Percentiles rank a stretch among this genome's conserved stretches.
Evolutionary conservation across 2,888 invertebrate genomes (phyloP).

Genomic region (Ornithoptera alexandrae): DNA sequence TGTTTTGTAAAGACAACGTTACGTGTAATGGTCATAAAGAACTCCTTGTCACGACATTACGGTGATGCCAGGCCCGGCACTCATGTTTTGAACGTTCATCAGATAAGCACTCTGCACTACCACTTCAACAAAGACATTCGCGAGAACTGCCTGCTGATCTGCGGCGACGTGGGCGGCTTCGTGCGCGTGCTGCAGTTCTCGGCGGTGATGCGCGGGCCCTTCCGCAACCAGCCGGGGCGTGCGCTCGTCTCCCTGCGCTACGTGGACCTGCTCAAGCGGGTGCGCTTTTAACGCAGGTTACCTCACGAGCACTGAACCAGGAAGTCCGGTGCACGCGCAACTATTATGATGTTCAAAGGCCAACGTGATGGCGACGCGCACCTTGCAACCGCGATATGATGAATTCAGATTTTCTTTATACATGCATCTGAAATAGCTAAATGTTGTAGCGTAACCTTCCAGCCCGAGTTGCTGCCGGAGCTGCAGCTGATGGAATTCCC

Average conservation of each 20-base stretch:
- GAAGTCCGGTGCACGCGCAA: no score
- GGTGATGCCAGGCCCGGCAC: no score
- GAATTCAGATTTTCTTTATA: no score
- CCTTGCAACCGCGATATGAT: no score
- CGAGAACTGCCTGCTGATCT: slow-evolving; percentile 82
- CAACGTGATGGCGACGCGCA: no score
- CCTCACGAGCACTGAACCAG: no score
- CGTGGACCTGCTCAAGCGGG: slow-evolving; percentile 74
- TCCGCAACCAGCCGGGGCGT: slow-evolving; percentile 83
- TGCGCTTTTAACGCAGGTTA: slow-evolving; percentile 34
- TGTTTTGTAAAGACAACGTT: no score
- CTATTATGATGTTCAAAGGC: no score
- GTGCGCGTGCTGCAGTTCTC: slow-evolving; percentile 83
- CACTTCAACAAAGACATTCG: slow-evolving; percentile 78
- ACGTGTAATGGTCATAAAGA: no score
- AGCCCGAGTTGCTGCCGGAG: slow-evolving; percentile 72
- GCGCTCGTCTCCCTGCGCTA: slow-evolving; percentile 81
- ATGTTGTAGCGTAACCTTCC: slow-evolving; percentile 7
- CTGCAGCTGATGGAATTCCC: slow-evolving; percentile 77
- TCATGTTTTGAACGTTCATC: slow-evolving; percentile 1
- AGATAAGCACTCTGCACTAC: slow-evolving; percentile 79
- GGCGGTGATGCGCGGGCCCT: slow-evolving; percentile 83
- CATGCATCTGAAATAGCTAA: no score
- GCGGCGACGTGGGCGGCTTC: slow-evolving; percentile 88
- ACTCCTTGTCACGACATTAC: no score